These are phyloP conservation scores for Onychostruthus taczanowskii DNA, from an alignment of 2,113 vertebrate species.

Conservation along the genomic window DNA sequence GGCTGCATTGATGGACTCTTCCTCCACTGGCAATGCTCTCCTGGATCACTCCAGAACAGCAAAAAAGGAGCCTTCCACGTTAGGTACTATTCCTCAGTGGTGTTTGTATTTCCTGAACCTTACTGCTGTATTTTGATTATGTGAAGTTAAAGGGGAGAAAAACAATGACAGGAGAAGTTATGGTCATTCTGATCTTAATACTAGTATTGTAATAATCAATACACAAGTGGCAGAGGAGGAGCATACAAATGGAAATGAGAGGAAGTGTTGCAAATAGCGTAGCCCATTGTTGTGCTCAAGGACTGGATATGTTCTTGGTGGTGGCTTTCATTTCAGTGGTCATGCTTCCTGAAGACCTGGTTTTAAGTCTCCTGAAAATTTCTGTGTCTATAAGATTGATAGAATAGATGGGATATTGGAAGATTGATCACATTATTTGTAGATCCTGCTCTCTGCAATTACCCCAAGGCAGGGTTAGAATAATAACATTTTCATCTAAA, in stretches of 20 bases:
- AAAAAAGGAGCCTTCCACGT: background rate
- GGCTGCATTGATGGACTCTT: background rate
- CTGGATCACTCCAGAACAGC: background rate
- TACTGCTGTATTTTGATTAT: background rate
- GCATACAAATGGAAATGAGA: background rate
- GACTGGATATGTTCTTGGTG: background rate
- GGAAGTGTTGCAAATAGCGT: background rate
- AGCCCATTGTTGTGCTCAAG: background rate
- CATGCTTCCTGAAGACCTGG: background rate
- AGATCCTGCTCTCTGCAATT: background rate
- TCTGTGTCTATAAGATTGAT: fast-evolving
- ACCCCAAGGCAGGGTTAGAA: background rate
- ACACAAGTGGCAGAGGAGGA: background rate
- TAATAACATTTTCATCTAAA: background rate
- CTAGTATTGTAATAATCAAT: background rate
- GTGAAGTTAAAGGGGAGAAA: background rate
- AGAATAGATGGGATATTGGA: background rate
- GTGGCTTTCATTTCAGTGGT: background rate
- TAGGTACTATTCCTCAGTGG: background rate
- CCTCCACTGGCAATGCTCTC: background rate
- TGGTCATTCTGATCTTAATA: background rate
- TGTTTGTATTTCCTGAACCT: background rate
- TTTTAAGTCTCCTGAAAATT: background rate
- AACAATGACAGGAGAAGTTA: background rate
- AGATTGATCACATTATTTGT: background rate